Percentiles rank a stretch among this genome's conserved stretches.
Evolutionary conservation across 2,113 vertebrate genomes (phyloP).

Genomic region (Procapra przewalskii): DNA sequence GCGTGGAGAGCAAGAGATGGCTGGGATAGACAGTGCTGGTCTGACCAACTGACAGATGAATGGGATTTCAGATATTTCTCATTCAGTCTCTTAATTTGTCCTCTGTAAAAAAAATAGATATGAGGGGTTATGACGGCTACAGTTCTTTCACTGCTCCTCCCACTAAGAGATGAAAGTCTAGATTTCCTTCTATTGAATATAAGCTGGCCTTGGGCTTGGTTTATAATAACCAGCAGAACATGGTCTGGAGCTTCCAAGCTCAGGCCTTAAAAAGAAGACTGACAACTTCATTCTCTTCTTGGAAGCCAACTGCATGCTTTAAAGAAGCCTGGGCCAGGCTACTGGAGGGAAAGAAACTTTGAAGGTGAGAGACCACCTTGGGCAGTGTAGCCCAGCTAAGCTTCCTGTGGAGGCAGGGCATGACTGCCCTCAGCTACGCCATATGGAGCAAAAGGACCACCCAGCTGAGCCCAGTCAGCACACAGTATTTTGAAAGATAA

Average conservation of each 20-base stretch:
- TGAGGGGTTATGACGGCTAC: neutral
- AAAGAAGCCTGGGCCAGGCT: neutral
- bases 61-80: neutral
- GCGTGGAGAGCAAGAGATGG: neutral
- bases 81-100: neutral
- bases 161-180: neutral
- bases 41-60: neutral
- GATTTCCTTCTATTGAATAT: neutral
- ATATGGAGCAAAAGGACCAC: rapidly evolving
- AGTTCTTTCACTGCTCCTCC: neutral
- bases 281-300: neutral
- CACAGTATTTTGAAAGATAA: neutral
- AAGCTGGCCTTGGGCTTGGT: neutral
- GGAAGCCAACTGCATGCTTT: neutral
- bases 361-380: neutral
- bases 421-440: neutral
- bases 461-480: neutral
- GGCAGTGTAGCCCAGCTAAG: too few relatives aligned
- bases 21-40: too few relatives aligned
- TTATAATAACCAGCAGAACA: neutral
- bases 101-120: neutral
- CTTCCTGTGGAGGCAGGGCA: neutral
- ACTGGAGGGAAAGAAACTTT: neutral
- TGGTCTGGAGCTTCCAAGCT: neutral
- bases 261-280: neutral